Base-by-base conservation (phyloP, 2,888 invertebrate species). In the Dolomedes plantarius region DNA sequence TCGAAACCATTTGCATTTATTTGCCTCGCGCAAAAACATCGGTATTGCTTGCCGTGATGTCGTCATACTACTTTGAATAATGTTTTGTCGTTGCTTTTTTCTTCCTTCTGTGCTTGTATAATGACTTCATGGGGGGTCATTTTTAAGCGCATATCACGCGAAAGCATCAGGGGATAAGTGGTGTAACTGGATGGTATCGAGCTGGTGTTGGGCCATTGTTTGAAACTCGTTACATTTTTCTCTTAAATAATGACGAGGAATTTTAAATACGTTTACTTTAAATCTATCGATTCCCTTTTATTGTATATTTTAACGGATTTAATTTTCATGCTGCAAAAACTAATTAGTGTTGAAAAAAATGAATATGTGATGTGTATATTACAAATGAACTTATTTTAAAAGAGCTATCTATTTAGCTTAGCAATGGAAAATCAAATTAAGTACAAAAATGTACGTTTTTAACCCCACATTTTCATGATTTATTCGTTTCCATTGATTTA, bases 11-110 rank as follows among this genome's bases (percentile, higher is more conserved):
- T 77, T 77, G 83, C 83, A 83, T 83, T 83, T 83, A 83, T 83
- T 83, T 83, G 67, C 7, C 28, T 28, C 16, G n/a, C 31, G 39
- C 31, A 83, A 83, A 83, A 83, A 71, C 83, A 67, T 72, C 41
- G 39, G 77, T 36, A 71, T 68, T 81, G 74, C 56, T 82, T 39
- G 56, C 29, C 83, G 83, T 76, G 77, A 83, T 83, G 83, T 77
- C 83, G 83, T 83, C 83, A 77, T 83, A 83, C 83, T 83, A 77
- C 83, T 83, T 83, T 83, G 83, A 83, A 83, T 83, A 83, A 83
- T 83, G 83, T 67, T 82, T 72, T 67, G 7, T 77, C 65, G 76
- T 67, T 67, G 19, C 73, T 71, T 13, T 62, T 31, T 68, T 28
- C 41, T 56, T 81, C 56, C 29, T 68, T 41, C 41, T 13, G 28